These are phyloP conservation scores for Bombus breviceps DNA, from an alignment of 1,140 invertebrate species.

Conservation along the genomic window DNA sequence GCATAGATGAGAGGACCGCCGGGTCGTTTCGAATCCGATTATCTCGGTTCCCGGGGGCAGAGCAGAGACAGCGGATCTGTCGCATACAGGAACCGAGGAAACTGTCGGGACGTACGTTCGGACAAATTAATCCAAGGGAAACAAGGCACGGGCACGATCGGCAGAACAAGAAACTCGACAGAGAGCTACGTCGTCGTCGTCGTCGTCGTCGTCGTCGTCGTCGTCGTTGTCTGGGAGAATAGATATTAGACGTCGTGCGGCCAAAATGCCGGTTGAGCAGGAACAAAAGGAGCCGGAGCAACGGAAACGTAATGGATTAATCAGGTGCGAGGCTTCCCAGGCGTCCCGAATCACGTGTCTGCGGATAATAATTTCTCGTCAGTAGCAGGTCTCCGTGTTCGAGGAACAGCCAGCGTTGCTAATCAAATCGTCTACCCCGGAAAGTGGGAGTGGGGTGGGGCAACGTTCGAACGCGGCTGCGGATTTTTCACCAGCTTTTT, in stretches of 20 bases:
- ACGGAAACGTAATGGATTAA: constrained; percentile 62
- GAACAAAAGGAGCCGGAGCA: constrained; percentile 50
- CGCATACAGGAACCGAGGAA: constrained; percentile 12
- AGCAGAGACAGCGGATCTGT: neutral
- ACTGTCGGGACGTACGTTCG: constrained; percentile 16
- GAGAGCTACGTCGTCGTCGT: neutral
- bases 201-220: neutral
- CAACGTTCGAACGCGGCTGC: no score
- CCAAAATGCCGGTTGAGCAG: constrained; percentile 41
- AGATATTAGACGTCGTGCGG: constrained; percentile 30
- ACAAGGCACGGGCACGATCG: constrained; percentile 52
- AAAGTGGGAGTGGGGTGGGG: fast-evolving
- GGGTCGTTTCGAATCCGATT: neutral
- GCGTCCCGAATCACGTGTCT: constrained; percentile 41
- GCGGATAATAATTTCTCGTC: constrained; percentile 51
- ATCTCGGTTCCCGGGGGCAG: neutral
- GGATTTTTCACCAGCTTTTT: neutral
- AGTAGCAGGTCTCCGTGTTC: neutral
- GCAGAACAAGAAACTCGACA: constrained; percentile 40
- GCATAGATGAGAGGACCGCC: no score
- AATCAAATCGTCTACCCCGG: constrained; percentile 7
- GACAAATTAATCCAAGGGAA: constrained; percentile 58
- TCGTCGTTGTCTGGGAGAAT: constrained; percentile 5
- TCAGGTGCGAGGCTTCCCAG: constrained; percentile 49
- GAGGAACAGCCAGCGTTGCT: neutral